Base-by-base conservation (phyloP, 2,888 invertebrate species). In the Cinara cedri region DNA sequence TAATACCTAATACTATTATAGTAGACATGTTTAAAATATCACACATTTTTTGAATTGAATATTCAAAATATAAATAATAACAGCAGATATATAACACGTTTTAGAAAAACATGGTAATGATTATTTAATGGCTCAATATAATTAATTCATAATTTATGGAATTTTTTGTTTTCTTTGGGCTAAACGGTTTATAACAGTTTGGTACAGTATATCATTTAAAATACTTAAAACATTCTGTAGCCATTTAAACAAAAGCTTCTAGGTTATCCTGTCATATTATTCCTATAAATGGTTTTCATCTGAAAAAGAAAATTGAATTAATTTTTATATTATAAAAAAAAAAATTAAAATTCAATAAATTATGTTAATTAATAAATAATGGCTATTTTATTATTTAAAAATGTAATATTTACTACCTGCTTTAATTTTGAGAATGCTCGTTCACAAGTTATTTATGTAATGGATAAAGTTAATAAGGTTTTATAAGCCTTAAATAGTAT, bases 321-420 rank as follows among this genome's bases (percentile, higher is more conserved):
- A 63, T 63, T 62, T 62, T 62, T 16, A 34, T 0, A 62, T 16
- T 62, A 60, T 60, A 57, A n/a, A n/a, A n/a, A n/a, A n/a, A n/a
- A n/a, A n/a, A n/a, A n/a, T n/a, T n/a, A n/a, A n/a, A n/a, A n/a
- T n/a, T n/a, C n/a, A n/a, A n/a, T n/a, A n/a, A n/a, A n/a, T n/a
- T n/a, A n/a, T n/a, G n/a, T n/a, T n/a, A n/a, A n/a, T n/a, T n/a
- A n/a, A n/a, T n/a, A n/a, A n/a, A n/a, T n/a, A n/a, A n/a, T n/a
- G n/a, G n/a, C n/a, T 60, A 60, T 60, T 60, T 60, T 60, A 26
- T 60, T 60, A 24, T 60, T 60, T 60, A 60, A 60, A 60, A 60
- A 60, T 60, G 60, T 60, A 60, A 60, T 60, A 26, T 55, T 54
- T 54, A 54, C n/a, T 57, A 60, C 60, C 24, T 60, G 16, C 60